Evolutionary conservation across 2,113 vertebrate genomes (phyloP).

Genomic region (Heptranchias perlo): DNA sequence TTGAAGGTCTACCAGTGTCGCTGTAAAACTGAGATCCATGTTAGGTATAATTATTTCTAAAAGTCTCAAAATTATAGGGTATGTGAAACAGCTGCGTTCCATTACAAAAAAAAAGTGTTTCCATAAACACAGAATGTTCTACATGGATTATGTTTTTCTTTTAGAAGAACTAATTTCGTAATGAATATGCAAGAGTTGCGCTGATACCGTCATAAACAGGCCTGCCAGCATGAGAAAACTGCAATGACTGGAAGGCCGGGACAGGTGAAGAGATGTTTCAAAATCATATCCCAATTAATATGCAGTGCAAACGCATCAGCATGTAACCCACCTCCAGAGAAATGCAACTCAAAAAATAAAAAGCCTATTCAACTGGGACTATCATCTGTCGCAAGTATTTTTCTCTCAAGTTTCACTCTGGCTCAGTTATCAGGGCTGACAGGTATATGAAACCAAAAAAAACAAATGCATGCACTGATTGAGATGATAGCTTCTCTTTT

Average conservation of each 20-base stretch:
- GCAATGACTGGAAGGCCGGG: neutral
- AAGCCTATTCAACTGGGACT: neutral
- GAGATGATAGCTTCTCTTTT: neutral
- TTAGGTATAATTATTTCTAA: conserved; percentile 27
- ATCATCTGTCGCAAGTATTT: neutral
- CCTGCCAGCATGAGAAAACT: neutral
- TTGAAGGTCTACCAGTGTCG: neutral
- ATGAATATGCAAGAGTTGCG: conserved; percentile 13
- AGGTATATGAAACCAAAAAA: neutral
- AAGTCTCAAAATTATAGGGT: conserved; percentile 29
- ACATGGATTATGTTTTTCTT: neutral
- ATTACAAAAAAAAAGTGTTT: conserved; percentile 3
- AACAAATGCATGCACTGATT: neutral
- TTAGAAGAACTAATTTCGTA: neutral
- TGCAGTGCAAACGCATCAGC: neutral
- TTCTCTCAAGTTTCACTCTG: neutral
- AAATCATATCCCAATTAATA: neutral
- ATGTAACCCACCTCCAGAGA: neutral
- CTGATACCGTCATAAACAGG: neutral
- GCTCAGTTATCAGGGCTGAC: neutral
- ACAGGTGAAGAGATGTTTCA: neutral
- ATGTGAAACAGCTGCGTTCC: neutral
- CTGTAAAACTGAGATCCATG: neutral
- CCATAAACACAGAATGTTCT: neutral
- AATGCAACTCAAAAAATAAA: neutral